Evolutionary conservation across 2,888 invertebrate species (phyloP).

Genomic region (Gnatocerus cornutus): DNA sequence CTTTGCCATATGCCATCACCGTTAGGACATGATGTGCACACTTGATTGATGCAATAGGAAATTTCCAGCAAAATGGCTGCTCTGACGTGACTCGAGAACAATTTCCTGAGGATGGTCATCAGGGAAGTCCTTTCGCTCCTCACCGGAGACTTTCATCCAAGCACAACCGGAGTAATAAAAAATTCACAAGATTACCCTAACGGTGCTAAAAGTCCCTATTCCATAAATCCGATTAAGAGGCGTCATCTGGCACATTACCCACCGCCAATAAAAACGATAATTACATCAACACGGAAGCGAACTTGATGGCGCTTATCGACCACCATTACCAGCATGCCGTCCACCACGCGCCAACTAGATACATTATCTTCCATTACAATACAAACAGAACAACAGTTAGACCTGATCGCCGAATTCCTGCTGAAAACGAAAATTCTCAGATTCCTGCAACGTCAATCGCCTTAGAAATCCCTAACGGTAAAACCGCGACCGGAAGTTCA

Average conservation of each 20-base stretch:
- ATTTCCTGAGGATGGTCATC: slow-evolving; percentile 7
- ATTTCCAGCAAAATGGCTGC: slow-evolving; percentile 6
- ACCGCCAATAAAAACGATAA: slow-evolving; percentile 42
- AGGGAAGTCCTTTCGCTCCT: slow-evolving; percentile 21
- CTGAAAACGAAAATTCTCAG: slow-evolving; percentile 23
- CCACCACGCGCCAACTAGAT: slow-evolving; percentile 29
- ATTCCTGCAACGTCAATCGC: slow-evolving; percentile 38
- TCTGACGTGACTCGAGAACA: slow-evolving; percentile 11
- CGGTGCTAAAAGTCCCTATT: slow-evolving; percentile 4
- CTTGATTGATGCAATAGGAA: slow-evolving; percentile 12
- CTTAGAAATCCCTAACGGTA: slow-evolving; percentile 66
- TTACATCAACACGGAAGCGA: slow-evolving; percentile 46
- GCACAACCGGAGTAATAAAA: not conserved
- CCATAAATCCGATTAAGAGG: slow-evolving; percentile 41
- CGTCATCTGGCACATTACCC: slow-evolving; percentile 42
- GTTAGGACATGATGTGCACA: slow-evolving; percentile 15
- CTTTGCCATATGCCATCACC: slow-evolving; percentile 12
- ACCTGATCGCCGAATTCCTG: slow-evolving; percentile 6
- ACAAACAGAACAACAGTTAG: slow-evolving; percentile 37
- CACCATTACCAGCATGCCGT: slow-evolving; percentile 42
- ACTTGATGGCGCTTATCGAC: slow-evolving; percentile 38
- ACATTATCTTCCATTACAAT: slow-evolving; percentile 28
- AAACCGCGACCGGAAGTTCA: slow-evolving; percentile 69
- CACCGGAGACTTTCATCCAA: slow-evolving; percentile 17
- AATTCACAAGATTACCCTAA: slow-evolving; percentile 2